Evolutionary conservation across 2,797 vertebrate genomes (phyloP), one percentile per base, ranked within the genome.

Genomic region (Borostomias antarcticus): DNA sequence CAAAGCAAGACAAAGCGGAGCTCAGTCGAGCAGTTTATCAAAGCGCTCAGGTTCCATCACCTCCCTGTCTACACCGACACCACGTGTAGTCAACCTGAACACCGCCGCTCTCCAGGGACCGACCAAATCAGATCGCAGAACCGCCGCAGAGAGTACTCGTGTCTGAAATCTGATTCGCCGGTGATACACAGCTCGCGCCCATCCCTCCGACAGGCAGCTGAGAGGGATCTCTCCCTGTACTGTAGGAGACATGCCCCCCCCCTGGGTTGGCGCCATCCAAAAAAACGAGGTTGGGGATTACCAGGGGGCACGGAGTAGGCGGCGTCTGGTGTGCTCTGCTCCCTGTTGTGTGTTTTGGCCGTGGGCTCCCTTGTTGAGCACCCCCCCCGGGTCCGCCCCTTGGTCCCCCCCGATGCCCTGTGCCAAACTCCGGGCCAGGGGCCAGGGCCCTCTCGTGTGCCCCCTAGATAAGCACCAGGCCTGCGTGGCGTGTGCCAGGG

Each of bases 361-460:
- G 59, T 59, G 56, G 54, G n/a, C n/a, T 66, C 59, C n/a, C 58
- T 32, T 68, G 71, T 64, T 28, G 68, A 62, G 30, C 65, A 29
- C 61, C 25, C 21, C 50, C 50, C 58, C 43, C 13, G 11, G 56
- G 48, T 72, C 23, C 74, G 30, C 56, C 30, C 10, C 40, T 19
- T 3, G 3, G 64, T 35, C 33, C 61, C 66, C 52, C 11, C 40
- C n/a, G 9, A 51, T 77, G 82, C 77, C 40, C n/a, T 21, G 56
- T 77, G 82, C 77, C 83, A 85, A 59, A 72, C 61, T n/a, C 74
- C 65, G 75, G 83, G 83, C 82, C 25, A 2, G 6, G 58, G 73
- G 69, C 84, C 88, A 86, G 71, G 71, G 59, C 66, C 62, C 62
- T 80, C 66, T 69, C 61, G 70, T 82, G 76, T 80, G 81, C 78